A percentile compares a stretch with the other conserved stretches of the same genome.
phyloP scores from a whole-genome alignment of 2,888 invertebrate species.

The Alentia gelatinosa region DNA sequence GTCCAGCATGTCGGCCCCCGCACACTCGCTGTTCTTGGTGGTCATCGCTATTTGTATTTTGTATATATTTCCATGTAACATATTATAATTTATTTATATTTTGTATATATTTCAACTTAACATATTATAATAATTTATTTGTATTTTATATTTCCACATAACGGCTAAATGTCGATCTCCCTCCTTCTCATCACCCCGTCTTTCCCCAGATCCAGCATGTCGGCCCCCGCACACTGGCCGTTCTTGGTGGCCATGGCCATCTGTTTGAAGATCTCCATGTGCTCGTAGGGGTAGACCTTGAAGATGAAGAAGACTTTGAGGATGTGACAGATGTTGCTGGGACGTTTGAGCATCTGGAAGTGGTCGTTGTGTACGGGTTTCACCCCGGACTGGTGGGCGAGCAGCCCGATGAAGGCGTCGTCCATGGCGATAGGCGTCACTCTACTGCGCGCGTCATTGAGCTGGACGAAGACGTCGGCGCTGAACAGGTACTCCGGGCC shows the following conservation, averaged over 20 bases:
- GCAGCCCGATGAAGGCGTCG: slow-evolving; percentile 65
- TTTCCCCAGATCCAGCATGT: background rate
- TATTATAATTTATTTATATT: too few species aligned
- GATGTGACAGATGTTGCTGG: slow-evolving; percentile 61
- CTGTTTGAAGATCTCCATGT: slow-evolving; percentile 59
- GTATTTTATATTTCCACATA: background rate
- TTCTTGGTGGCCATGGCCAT: slow-evolving; percentile 46
- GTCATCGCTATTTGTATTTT: too few species aligned
- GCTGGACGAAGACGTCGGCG: slow-evolving; percentile 52
- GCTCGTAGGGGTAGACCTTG: slow-evolving; percentile 62
- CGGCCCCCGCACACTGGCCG: slow-evolving; percentile 55
- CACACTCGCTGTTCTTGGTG: slow-evolving; percentile 56
- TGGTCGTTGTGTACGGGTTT: slow-evolving; percentile 65
- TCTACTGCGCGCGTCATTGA: slow-evolving; percentile 21
- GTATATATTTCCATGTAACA: too few species aligned
- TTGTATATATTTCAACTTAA: background rate
- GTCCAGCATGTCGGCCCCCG: slow-evolving; percentile 25
- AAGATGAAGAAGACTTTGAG: slow-evolving; percentile 65
- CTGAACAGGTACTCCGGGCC: slow-evolving; percentile 66
- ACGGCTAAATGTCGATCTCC: background rate
- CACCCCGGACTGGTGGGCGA: slow-evolving; percentile 60
- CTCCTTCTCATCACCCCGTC: background rate
- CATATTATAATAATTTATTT: background rate
- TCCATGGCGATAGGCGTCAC: slow-evolving; percentile 64
- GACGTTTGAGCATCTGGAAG: slow-evolving; percentile 58